phyloP scores from a whole-genome alignment of 2,797 vertebrate genomes.

The Coendou prehensilis region DNA sequence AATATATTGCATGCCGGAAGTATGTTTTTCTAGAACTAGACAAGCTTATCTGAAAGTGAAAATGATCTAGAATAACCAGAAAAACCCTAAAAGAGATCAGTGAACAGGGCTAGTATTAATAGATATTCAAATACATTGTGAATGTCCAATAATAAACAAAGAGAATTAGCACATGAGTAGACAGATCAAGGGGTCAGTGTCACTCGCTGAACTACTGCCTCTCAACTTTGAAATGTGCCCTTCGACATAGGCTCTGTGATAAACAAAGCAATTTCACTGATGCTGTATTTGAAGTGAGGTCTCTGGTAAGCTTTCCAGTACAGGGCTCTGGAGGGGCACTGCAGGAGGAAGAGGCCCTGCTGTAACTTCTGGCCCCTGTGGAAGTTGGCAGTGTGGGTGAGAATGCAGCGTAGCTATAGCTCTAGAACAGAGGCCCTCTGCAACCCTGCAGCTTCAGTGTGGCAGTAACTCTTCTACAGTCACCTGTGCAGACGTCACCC shows the following conservation, averaged over 20 bases:
- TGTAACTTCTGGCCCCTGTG: background rate
- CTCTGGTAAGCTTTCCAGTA: background rate
- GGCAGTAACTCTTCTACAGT: background rate
- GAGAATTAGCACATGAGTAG: background rate
- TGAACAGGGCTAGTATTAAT: background rate
- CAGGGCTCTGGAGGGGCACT: background rate
- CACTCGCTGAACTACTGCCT: background rate
- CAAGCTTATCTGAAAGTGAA: background rate
- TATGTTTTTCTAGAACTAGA: background rate
- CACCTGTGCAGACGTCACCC: background rate
- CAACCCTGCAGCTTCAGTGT: background rate
- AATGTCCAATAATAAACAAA: conserved; percentile 1
- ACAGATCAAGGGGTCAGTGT: background rate
- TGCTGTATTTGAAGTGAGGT: background rate
- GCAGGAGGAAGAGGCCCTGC: background rate
- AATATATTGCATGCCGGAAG: background rate
- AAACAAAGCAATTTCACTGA: background rate
- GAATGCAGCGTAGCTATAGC: background rate
- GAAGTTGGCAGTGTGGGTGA: background rate
- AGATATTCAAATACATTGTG: background rate
- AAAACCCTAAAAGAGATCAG: conserved; percentile 24
- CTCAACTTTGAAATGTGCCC: background rate
- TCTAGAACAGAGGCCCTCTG: background rate
- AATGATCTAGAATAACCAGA: background rate
- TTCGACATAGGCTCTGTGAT: background rate